A percentile compares a stretch with the other conserved stretches of the same genome.
These are phyloP conservation scores for Chloropsis cyanopogon DNA, from an alignment of 2,113 vertebrate species.

Conservation along the genomic window DNA sequence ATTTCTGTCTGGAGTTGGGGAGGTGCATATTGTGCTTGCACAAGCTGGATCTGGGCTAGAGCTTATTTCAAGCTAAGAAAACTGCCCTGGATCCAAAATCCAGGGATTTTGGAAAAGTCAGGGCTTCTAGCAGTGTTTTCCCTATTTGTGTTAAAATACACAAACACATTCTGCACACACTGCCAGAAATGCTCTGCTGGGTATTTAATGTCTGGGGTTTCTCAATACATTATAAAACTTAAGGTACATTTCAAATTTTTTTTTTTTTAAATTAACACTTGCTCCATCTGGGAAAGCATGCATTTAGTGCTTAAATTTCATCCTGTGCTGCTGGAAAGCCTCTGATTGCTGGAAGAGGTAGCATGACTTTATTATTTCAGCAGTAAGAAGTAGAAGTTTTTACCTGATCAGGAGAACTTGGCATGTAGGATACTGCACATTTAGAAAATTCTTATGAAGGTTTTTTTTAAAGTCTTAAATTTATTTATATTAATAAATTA, in stretches of 20 bases:
- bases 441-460: background rate
- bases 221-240: background rate
- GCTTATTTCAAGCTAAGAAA: background rate
- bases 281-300: background rate
- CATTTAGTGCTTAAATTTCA: background rate
- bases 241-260: background rate
- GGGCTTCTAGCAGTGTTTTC: background rate
- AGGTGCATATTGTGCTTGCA: accelerated
- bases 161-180: accelerated
- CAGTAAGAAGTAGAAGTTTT: background rate
- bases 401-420: background rate
- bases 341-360: background rate
- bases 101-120: background rate
- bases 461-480: background rate
- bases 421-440: accelerated
- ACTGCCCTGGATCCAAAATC: background rate
- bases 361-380: background rate
- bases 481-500: background rate
- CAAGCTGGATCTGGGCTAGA: accelerated
- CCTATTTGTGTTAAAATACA: background rate
- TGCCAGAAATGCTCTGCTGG: background rate
- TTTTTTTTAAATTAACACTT: background rate
- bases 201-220: background rate
- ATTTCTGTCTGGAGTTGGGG: background rate
- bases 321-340: background rate